phyloP scores from a whole-genome alignment of 2,888 invertebrate species.

The Perizoma affinitatum region DNA sequence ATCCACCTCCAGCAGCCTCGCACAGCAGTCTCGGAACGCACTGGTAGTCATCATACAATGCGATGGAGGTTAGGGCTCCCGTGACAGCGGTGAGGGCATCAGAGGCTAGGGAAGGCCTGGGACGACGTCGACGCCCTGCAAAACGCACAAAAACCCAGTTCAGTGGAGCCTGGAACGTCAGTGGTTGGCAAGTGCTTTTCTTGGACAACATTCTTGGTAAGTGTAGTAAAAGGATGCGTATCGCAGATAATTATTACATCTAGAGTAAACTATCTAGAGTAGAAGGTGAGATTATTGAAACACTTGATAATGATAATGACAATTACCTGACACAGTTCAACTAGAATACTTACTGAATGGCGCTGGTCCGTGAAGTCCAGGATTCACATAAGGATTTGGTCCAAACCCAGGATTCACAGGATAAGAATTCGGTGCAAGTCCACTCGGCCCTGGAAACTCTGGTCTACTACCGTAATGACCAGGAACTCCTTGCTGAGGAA shows the following conservation, averaged over 20 bases:
- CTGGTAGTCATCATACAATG: slow-evolving; percentile 89
- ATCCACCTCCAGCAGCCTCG: slow-evolving; percentile 86
- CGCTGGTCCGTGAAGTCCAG: slow-evolving; percentile 35
- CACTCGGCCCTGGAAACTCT: slow-evolving; percentile 12
- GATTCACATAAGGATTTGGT: slow-evolving; percentile 19
- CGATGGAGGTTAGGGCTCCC: slow-evolving; percentile 71
- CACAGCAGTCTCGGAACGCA: slow-evolving; percentile 92
- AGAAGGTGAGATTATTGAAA: no score
- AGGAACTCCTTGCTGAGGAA: slow-evolving; percentile 6
- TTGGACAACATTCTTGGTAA: no score
- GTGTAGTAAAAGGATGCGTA: no score
- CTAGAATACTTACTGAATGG: slow-evolving; percentile 29
- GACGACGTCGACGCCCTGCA: slow-evolving; percentile 55
- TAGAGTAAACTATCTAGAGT: no score
- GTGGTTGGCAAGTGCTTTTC: no score
- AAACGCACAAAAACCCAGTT: slow-evolving; percentile 3
- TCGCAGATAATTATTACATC: no score
- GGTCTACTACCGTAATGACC: neutral
- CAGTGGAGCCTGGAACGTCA: no score
- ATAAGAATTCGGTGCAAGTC: slow-evolving; percentile 1
- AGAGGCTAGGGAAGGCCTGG: slow-evolving; percentile 54
- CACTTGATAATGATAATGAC: no score
- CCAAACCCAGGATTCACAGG: slow-evolving; percentile 31
- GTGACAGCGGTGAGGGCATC: slow-evolving; percentile 66
- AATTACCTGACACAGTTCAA: no score